These are phyloP conservation scores for Clinocottus analis DNA, from an alignment of 2,113 vertebrate genomes.

Conservation along the genomic window DNA sequence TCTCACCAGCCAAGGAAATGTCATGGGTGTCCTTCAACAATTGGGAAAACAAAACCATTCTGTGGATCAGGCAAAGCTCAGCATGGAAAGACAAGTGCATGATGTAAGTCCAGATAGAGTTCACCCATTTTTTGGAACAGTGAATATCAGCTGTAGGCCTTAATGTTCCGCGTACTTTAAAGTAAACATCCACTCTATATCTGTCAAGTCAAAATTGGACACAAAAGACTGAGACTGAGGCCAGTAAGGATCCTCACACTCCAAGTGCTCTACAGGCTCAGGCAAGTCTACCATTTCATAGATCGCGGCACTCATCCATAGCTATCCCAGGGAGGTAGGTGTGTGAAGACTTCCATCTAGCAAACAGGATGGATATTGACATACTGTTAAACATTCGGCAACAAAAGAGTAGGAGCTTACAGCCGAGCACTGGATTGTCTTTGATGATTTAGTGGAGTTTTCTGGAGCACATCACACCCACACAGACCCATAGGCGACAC, in stretches of 20 bases:
- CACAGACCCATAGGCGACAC: background rate
- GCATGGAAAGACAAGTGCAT: no score
- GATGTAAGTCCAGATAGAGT: no score
- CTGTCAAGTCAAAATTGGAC: background rate
- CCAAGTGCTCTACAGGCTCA: background rate
- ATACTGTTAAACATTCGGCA: background rate
- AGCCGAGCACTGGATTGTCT: background rate
- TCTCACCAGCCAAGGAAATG: background rate
- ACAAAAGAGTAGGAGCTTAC: constrained; percentile 14
- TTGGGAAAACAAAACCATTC: no score
- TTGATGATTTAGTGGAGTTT: constrained; percentile 14
- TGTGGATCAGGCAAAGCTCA: no score
- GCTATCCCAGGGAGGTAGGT: background rate
- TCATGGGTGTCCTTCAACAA: background rate
- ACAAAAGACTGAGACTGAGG: background rate
- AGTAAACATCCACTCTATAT: background rate
- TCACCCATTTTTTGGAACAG: no score
- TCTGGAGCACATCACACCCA: constrained; percentile 6
- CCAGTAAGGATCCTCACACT: background rate
- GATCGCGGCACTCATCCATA: background rate
- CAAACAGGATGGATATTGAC: background rate
- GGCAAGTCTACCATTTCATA: background rate
- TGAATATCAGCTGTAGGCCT: no score
- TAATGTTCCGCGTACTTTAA: no score
- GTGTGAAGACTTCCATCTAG: background rate